Evolutionary conservation across 2,797 vertebrate genomes (phyloP), one percentile per base, ranked within the genome.

Genomic region (Ambastaia sidthimunki): DNA sequence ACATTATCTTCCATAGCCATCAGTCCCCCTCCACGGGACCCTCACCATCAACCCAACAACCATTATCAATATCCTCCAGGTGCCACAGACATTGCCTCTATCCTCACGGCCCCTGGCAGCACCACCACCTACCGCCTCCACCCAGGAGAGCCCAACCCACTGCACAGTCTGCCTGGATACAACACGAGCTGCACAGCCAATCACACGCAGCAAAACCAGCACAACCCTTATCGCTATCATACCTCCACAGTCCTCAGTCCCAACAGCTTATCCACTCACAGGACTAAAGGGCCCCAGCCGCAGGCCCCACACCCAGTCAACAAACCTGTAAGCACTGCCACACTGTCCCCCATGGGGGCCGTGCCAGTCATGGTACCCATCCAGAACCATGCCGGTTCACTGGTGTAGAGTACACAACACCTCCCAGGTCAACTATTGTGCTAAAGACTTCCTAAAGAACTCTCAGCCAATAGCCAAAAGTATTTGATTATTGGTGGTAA

Each of bases 1-100:
- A 98, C 97, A 0, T 89, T 97, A 74, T 98, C 96, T 2, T 98
- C 97, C 1, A 90, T 96, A 68, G 91, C 93, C 44, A 96, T 94
- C 16, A 91, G 93, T 41, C 93, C 93, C 55, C 91, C 73, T 1
- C 89, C 44, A 84, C 59, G 73, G 15, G 90, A 90, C 6, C 73
- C 71, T 55, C 89, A 85, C 54, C 90, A 87, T 18, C 74, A 81
- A 0, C 87, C 91, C 3, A 91, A 88, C 69, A 92, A 91, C 86
- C 89, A 88, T 86, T 94, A 89, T 72, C 83, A 88, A 0, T 96
- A 94, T 73, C 87, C 92, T 0, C 88, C 92, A 19, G 88, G 87
- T 0, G 84, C 89, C 0, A 94, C 93, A 0, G 94, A 97, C 83
- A 88, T 90, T 0, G 86, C 93, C 74, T 96, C 96, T 0, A 89